Evolutionary conservation across 2,888 invertebrate genomes (phyloP).

Genomic region (Branchipolynoe longqiensis): DNA sequence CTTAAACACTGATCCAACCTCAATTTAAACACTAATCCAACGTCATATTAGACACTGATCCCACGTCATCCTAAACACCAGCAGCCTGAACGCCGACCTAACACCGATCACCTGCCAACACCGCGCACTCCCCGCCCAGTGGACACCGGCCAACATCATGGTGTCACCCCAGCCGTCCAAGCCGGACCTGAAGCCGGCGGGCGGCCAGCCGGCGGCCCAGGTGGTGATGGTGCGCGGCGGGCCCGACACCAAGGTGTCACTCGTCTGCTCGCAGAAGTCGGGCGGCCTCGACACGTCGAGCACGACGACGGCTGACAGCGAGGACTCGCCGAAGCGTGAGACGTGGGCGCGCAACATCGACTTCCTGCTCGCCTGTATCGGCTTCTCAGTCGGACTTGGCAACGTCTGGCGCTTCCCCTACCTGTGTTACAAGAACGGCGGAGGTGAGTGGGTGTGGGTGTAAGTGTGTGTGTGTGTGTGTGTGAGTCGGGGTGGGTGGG

Average conservation of each 20-base stretch:
- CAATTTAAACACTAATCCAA: too few relatives aligned
- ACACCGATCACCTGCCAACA: too few relatives aligned
- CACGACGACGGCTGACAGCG: conserved; percentile 27
- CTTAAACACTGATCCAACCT: too few relatives aligned
- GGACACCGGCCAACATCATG: conserved; percentile 1
- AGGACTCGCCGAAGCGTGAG: conserved; percentile 33
- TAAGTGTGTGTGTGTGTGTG: too few relatives aligned
- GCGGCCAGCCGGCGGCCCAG: too few relatives aligned
- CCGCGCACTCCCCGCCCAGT: too few relatives aligned
- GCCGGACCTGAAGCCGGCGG: conserved; percentile 12
- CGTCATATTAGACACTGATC: too few relatives aligned
- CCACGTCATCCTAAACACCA: too few relatives aligned
- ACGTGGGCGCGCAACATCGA: conserved; percentile 47
- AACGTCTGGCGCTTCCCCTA: conserved; percentile 50
- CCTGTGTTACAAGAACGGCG: conserved; percentile 51
- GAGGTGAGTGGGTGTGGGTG: too few relatives aligned
- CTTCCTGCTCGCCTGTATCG: conserved; percentile 46
- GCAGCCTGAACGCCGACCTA: too few relatives aligned
- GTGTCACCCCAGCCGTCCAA: not conserved
- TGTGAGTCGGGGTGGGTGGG: too few relatives aligned
- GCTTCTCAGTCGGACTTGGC: conserved; percentile 47
- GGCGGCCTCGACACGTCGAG: conserved; percentile 16
- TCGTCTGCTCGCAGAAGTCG: conserved; percentile 10
- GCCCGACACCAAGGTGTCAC: not conserved
- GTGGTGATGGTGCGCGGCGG: conserved; percentile 1